Percentiles rank a stretch among this genome's conserved stretches.
These are phyloP conservation scores for Magallana ariakensis DNA, from an alignment of 1,140 invertebrate genomes.

Conservation along the genomic window DNA sequence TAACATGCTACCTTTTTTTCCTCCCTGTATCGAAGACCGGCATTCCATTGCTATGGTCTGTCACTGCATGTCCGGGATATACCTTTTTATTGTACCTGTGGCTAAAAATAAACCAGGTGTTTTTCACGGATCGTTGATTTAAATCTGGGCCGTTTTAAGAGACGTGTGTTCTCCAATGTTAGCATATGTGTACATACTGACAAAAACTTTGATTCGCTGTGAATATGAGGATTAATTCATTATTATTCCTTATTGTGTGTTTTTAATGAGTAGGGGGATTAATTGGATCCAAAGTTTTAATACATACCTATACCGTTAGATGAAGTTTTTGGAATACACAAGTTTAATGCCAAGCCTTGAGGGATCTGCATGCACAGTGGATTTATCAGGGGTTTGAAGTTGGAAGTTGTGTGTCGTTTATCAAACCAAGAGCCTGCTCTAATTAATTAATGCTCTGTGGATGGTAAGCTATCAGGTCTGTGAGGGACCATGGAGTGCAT, in stretches of 20 bases:
- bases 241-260: slow-evolving; percentile 21
- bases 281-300: background rate
- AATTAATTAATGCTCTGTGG: slow-evolving; percentile 33
- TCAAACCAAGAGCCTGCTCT: background rate
- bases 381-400: slow-evolving; percentile 1
- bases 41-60: slow-evolving; percentile 18
- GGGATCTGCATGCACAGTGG: background rate
- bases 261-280: background rate
- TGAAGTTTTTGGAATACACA: slow-evolving; percentile 21
- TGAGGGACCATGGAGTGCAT: slow-evolving; percentile 11
- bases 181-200: slow-evolving; percentile 27
- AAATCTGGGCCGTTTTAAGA: background rate
- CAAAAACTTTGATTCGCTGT: background rate
- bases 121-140: slow-evolving; percentile 27
- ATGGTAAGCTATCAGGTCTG: background rate
- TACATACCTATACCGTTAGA: background rate
- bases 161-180: slow-evolving; percentile 3
- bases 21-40: background rate
- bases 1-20: background rate
- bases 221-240: slow-evolving; percentile 18
- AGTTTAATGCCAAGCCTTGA: slow-evolving; percentile 9
- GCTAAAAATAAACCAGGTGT: slow-evolving; percentile 36
- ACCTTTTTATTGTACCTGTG: slow-evolving; percentile 38
- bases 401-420: slow-evolving; percentile 9
- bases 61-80: slow-evolving; percentile 27